Evolutionary conservation across 2,113 vertebrate species (phyloP).

Genomic region (Callaeas wilsoni): DNA sequence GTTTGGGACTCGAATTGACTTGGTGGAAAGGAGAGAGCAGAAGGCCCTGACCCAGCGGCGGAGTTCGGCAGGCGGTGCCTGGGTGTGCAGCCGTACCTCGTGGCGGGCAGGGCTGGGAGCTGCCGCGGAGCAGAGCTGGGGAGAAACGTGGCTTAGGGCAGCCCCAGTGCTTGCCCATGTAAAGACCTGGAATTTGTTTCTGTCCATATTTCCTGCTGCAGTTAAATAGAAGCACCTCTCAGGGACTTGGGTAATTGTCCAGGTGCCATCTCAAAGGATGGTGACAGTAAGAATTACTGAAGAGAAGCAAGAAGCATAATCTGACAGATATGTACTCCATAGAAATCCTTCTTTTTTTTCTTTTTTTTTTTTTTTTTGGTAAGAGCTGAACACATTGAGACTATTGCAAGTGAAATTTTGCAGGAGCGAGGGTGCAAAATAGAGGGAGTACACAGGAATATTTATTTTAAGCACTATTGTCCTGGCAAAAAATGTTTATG

Average conservation of each 20-base stretch:
- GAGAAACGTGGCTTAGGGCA: rapidly evolving
- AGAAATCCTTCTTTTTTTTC: not conserved
- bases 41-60: too few relatives aligned
- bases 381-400: not conserved
- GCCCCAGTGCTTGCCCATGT: rapidly evolving
- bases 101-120: not conserved
- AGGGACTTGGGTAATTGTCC: not conserved
- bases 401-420: not conserved
- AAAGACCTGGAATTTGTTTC: not conserved
- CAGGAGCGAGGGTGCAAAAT: not conserved
- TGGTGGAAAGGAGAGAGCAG: not conserved
- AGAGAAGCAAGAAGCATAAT: not conserved
- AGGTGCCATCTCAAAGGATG: not conserved
- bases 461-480: not conserved
- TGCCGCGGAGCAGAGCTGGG: not conserved
- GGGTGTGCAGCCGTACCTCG: rapidly evolving
- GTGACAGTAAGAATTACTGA: not conserved
- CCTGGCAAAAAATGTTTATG: not conserved
- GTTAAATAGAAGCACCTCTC: not conserved
- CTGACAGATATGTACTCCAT: not conserved
- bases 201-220: not conserved
- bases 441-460: not conserved
- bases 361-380: not conserved
- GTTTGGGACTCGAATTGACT: not conserved
- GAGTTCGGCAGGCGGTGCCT: rapidly evolving